Evolutionary conservation across 1,140 invertebrate species (phyloP).

Genomic region (Triops longicaudatus): DNA sequence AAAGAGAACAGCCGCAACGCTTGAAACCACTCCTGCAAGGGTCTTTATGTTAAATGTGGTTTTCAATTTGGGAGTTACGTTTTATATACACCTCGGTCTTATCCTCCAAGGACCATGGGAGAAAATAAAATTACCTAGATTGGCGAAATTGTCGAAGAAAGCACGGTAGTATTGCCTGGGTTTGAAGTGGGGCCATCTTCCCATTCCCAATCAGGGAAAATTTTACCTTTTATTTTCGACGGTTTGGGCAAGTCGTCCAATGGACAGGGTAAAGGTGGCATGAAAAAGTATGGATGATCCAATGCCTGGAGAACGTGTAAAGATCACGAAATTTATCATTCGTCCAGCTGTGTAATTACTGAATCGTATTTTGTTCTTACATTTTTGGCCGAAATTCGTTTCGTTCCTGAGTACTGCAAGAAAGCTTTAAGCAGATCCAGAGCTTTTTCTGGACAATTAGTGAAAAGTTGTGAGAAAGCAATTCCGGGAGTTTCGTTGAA

Average conservation of each 20-base stretch:
- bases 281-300: conserved; percentile 49
- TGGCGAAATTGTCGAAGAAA: background rate
- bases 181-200: background rate
- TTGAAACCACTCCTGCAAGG: background rate
- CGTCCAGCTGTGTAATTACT: conserved; percentile 20
- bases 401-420: conserved; percentile 69
- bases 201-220: background rate
- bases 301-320: conserved; percentile 41
- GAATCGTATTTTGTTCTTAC: conserved; percentile 43
- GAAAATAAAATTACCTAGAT: background rate
- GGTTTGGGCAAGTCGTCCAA: conserved; percentile 45
- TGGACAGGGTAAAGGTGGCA: conserved; percentile 44
- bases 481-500: conserved; percentile 44
- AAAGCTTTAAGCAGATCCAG: conserved; percentile 67
- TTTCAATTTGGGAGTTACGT: too few species aligned
- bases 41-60: too few species aligned
- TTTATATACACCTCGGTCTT: too few species aligned
- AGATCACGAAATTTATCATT: conserved; percentile 22
- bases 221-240: background rate
- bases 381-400: conserved; percentile 68
- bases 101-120: background rate
- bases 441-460: conserved; percentile 58
- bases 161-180: background rate
- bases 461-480: conserved; percentile 46
- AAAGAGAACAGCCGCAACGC: background rate